Conservation (phyloP, 2,113 vertebrate species). For the Neomonachus schauinslandi region DNA sequence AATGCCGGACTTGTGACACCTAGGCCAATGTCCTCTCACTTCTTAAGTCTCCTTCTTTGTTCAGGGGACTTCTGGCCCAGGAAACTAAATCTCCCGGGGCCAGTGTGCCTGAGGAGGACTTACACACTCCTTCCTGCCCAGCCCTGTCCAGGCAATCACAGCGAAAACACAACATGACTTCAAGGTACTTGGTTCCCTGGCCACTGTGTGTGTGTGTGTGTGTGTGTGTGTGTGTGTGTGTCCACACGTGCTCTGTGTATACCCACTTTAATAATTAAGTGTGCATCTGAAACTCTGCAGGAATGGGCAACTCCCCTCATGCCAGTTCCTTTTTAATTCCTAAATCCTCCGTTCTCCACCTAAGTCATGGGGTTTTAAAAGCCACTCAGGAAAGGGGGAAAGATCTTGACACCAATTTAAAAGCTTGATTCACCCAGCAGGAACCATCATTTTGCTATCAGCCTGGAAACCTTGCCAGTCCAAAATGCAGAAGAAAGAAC, state of each 20-base stretch:
- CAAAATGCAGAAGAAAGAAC: background rate
- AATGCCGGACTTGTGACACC: background rate
- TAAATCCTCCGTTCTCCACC: background rate
- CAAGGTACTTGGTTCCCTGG: background rate
- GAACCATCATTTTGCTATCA: background rate
- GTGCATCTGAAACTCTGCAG: slow-evolving; percentile 34
- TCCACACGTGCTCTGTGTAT: accelerated
- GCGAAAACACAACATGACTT: background rate
- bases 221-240: background rate
- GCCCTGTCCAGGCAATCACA: background rate
- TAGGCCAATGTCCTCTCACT: background rate
- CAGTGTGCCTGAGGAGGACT: background rate
- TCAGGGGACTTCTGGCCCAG: background rate
- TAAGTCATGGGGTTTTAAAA: slow-evolving; percentile 38
- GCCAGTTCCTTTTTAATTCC: slow-evolving; percentile 23
- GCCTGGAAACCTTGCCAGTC: background rate
- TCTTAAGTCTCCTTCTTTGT: background rate
- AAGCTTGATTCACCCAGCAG: slow-evolving; percentile 40
- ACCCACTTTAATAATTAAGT: background rate
- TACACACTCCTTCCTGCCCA: background rate
- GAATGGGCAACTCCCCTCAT: background rate
- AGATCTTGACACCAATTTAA: slow-evolving; percentile 46
- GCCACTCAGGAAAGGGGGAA: background rate
- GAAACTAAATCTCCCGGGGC: background rate
- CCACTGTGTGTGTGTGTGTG: background rate